A percentile compares a stretch with the other conserved stretches of the same genome.
Evolutionary conservation across 2,797 vertebrate species (phyloP).

Genomic region (Syngnathus rostellatus): DNA sequence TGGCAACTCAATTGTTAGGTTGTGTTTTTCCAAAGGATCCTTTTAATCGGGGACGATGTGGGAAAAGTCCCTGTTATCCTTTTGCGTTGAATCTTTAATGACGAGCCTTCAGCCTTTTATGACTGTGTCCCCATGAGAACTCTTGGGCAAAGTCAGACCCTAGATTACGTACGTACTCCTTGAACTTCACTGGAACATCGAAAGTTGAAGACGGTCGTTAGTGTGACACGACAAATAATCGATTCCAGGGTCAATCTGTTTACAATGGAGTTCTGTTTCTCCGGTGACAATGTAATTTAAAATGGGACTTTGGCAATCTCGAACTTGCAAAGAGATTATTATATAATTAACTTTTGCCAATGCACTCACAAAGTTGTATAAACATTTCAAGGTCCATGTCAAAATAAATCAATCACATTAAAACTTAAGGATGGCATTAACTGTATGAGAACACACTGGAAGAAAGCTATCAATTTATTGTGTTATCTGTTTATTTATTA

Average conservation of each 20-base stretch:
- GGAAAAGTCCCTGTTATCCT: background rate
- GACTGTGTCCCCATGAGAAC: background rate
- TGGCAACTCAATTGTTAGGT: slow-evolving; percentile 2
- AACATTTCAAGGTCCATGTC: too few relatives aligned
- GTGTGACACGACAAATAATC: background rate
- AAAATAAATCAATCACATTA: too few relatives aligned
- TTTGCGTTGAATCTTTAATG: background rate
- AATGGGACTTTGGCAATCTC: background rate
- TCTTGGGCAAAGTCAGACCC: background rate
- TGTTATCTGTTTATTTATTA: too few relatives aligned
- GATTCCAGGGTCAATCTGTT: background rate
- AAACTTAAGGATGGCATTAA: too few relatives aligned
- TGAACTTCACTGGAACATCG: background rate
- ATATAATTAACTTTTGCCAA: too few relatives aligned
- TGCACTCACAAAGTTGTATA: too few relatives aligned
- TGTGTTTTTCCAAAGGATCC: background rate
- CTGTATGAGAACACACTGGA: too few relatives aligned
- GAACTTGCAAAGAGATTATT: too few relatives aligned
- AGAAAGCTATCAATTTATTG: too few relatives aligned
- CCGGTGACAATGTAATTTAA: background rate
- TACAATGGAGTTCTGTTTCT: background rate
- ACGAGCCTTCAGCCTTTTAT: background rate
- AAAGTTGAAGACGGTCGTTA: background rate
- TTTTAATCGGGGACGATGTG: background rate
- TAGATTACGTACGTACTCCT: background rate